phyloP scores from a whole-genome alignment of 1,140 invertebrate genomes.

The Drosophila elegans region DNA sequence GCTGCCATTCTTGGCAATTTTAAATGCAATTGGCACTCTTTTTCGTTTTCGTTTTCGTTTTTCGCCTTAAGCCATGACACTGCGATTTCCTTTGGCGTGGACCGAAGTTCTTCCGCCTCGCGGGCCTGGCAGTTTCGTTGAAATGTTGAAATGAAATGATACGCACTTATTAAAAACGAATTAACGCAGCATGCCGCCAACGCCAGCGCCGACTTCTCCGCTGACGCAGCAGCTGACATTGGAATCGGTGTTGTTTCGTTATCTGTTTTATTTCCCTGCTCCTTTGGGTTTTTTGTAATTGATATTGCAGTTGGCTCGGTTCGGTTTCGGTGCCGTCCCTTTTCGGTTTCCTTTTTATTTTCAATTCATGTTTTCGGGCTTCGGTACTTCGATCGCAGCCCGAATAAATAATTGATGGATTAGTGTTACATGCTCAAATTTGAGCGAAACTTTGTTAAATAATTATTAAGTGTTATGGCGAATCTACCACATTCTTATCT shows the following conservation, averaged over 20 bases:
- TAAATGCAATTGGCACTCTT: constrained; percentile 82
- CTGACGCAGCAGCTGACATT: constrained; percentile 60
- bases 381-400: constrained; percentile 9
- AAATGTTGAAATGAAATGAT: constrained; percentile 83
- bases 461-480: background rate
- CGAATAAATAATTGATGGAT: constrained; percentile 31
- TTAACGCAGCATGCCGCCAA: constrained; percentile 78
- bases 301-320: constrained; percentile 65
- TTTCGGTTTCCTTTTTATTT: constrained; percentile 32
- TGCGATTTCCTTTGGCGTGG: constrained; percentile 43
- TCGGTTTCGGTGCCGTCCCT: constrained; percentile 19
- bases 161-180: constrained; percentile 84
- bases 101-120: constrained; percentile 25
- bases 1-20: constrained; percentile 68
- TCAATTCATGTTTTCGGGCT: constrained; percentile 16
- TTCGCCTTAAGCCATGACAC: constrained; percentile 42
- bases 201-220: constrained; percentile 18
- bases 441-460: constrained; percentile 1
- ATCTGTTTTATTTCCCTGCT: constrained; percentile 43
- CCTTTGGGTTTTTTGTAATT: constrained; percentile 70
- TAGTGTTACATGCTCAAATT: constrained; percentile 18
- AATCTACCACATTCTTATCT: too few species aligned
- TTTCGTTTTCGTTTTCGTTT: constrained; percentile 42
- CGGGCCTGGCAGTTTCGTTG: constrained; percentile 59
- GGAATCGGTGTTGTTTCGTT: constrained; percentile 59